Base-by-base conservation (phyloP, 2,113 vertebrate species). In the Puma concolor region DNA sequence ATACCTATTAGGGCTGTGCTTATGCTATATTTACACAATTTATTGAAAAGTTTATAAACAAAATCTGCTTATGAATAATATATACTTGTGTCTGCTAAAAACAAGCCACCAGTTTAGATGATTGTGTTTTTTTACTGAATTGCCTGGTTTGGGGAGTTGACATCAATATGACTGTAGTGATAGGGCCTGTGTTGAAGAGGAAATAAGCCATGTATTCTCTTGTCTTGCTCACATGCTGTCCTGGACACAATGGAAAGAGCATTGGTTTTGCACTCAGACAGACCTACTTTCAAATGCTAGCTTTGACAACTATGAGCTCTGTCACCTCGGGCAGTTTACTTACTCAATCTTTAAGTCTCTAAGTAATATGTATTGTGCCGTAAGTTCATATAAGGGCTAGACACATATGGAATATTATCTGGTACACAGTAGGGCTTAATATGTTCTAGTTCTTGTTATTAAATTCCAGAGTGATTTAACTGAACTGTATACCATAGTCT, bases 391-490 rank as follows among this genome's bases (percentile, higher is more conserved):
- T 57, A 86, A 11, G 21, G 19, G 31, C 60, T 87, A 94, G 74
- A 82, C 10, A 38, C 8, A 52, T 72, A 29, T 27, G 31, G 6
- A 88, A 77, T 36, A 9, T 66, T 52, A 31, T n/a, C 38, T 63
- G 44, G 13, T 33, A 86, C 50, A 96, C 2, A 86, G 64, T 7
- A 66, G 25, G n/a, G 29, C 25, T 94, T 54, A 29, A 33, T 66
- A 44, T 76, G 5, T 80, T n/a, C 60, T 57, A 79, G 31, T 66
- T 92, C 25, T 91, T 72, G 38, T 23, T 72, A 48, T 48, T 80
- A 87, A 50, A 89, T 90, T 17, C 74, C 67, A 96, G 31, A 88
- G 29, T 64, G 31, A 94, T 69, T 69, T 89, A 57, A 81, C 38
- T 63, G n/a, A 95, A 54, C 50, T 38, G 1, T 69, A 33, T 80